Evolutionary conservation across 2,113 vertebrate genomes (phyloP), one percentile per base, ranked within the genome.

Genomic region (Philantomba maxwellii): DNA sequence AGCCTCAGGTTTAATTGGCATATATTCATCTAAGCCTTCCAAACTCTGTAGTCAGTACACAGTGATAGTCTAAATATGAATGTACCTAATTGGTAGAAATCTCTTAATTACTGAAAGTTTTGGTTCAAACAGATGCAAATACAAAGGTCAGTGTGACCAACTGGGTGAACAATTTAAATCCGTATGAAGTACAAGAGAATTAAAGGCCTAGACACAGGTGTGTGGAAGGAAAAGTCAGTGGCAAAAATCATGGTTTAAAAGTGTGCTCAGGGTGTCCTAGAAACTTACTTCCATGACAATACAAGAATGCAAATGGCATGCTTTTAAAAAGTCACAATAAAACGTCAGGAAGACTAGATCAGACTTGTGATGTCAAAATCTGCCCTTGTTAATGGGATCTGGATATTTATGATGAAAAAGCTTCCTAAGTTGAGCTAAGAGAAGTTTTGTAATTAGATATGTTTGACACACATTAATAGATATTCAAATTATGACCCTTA

Each of bases 31-130:
- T 88, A 95, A 97, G 83, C 39, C 17, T 1, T 97, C 80, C 39
- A 51, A 97, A 16, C 77, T 96, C 6, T 19, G 0, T 39, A 97
- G 73, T 88, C 64, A 93, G 75, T 96, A 14, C 17, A 84, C n/a
- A 83, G 26, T 47, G 66, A 97, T n/a, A 97, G 2, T 53, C 75
- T 94, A 95, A 98, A 97, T 94, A 97, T 51, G 25, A 81, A 28
- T 96, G 66, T 64, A 95, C 94, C 85, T 96, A 95, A 97, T 83
- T 96, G 75, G 45, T 93, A 97, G 62, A 97, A 96, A 98, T 70
- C n/a, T 98, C 78, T 98, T 97, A 95, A 97, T 98, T 97, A 97
- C 97, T 95, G 58, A 33, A 96, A 83, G 2, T 80, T 97, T 98
- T 91, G 94, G 3, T 95, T 53, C 57, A 97, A 58, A 92, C 45